Evolutionary conservation across 2,797 vertebrate species (phyloP).

Genomic region (Propithecus deckenii): DNA sequence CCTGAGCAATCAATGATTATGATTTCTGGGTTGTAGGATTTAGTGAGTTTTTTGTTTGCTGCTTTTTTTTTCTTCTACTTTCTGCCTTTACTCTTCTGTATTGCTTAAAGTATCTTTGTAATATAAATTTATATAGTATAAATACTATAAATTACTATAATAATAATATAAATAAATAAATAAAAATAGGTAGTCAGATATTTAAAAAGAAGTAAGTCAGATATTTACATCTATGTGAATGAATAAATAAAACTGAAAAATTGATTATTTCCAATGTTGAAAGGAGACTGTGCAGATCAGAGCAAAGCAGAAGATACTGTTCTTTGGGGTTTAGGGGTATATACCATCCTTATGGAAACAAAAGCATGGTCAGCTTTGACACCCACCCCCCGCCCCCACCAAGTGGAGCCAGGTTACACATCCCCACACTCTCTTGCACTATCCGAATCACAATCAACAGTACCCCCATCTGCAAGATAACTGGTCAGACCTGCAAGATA

Average conservation of each 20-base stretch:
- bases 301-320: not conserved
- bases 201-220: not conserved
- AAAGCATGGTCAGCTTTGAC: not conserved
- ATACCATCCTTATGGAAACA: not conserved
- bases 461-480: not conserved
- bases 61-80: not conserved
- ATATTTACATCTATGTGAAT: conserved; percentile 1
- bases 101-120: not conserved
- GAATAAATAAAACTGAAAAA: not conserved
- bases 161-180: no score
- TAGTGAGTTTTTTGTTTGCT: not conserved
- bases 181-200: not conserved
- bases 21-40: not conserved
- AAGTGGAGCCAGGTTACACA: not conserved
- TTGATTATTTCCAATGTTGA: not conserved
- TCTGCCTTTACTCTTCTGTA: not conserved
- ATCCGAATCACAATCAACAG: not conserved
- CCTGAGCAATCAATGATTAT: not conserved
- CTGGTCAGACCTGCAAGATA: not conserved
- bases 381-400: accelerated
- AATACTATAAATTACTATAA: no score
- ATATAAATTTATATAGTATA: not conserved
- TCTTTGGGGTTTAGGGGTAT: not conserved
- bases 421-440: not conserved
- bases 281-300: not conserved